Percentiles rank a stretch among this genome's conserved stretches.
Conservation (phyloP, 1,140 invertebrate genomes). For the Cydia fagiglandana region DNA sequence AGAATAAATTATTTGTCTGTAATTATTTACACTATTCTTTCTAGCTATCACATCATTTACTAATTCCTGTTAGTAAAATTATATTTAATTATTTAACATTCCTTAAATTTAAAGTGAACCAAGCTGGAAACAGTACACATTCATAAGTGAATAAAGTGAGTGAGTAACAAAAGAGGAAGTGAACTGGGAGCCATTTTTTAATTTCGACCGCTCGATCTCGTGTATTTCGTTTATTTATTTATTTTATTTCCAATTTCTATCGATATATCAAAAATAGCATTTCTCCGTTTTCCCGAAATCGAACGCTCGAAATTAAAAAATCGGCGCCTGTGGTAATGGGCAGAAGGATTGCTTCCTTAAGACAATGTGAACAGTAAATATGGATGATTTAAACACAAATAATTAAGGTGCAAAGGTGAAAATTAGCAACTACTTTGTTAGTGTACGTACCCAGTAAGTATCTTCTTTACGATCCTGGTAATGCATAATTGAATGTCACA, state of each 20-base stretch:
- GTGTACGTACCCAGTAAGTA: constrained; percentile 70
- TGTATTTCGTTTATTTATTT: too few relatives aligned
- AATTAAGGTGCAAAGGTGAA: not conserved
- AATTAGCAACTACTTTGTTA: not conserved
- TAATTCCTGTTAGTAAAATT: not conserved
- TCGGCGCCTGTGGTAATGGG: not conserved
- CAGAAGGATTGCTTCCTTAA: not conserved
- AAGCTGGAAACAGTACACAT: not conserved
- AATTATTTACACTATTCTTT: too few relatives aligned
- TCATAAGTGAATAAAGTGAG: not conserved
- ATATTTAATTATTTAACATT: not conserved
- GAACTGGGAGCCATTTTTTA: too few relatives aligned
- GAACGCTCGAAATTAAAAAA: too few relatives aligned
- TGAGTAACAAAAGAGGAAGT: not conserved
- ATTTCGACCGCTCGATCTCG: too few relatives aligned
- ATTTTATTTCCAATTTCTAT: too few relatives aligned
- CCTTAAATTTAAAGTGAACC: not conserved
- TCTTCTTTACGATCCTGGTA: constrained; percentile 55
- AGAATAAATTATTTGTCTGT: too few relatives aligned
- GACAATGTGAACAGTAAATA: not conserved
- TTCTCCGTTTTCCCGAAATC: too few relatives aligned
- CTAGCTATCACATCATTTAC: too few relatives aligned
- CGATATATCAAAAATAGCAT: too few relatives aligned
- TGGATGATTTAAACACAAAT: not conserved
- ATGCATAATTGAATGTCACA: constrained; percentile 49